A percentile compares a stretch with the other conserved stretches of the same genome.
Conservation (phyloP, 2,888 invertebrate species). For the Aphodius sticticus region DNA sequence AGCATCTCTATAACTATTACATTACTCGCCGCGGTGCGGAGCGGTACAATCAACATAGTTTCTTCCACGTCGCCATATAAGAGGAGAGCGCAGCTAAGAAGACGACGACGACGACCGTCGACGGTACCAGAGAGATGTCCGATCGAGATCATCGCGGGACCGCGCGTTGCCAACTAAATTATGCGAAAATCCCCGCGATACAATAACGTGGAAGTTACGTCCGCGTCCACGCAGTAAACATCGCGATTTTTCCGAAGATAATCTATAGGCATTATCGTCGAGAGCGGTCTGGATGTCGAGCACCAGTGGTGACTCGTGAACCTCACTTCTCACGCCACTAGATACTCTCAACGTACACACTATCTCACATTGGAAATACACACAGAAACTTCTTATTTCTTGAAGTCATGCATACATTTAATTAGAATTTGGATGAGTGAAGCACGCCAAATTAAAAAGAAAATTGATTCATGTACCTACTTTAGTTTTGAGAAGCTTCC, state of each 20-base stretch:
- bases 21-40: slow-evolving; percentile 25
- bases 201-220: slow-evolving; percentile 21
- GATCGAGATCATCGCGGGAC: background rate
- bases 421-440: too few relatives aligned
- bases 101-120: background rate
- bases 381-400: background rate
- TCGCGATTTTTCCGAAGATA: slow-evolving; percentile 21
- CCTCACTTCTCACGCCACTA: background rate
- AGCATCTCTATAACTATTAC: slow-evolving; percentile 20
- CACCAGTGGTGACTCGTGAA: slow-evolving; percentile 4
- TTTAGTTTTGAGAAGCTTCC: too few relatives aligned
- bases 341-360: background rate
- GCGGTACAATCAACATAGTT: slow-evolving; percentile 28
- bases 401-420: background rate
- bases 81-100: background rate
- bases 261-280: slow-evolving; percentile 13
- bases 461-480: too few relatives aligned
- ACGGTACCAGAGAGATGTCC: background rate
- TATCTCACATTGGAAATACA: background rate
- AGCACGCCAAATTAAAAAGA: too few relatives aligned
- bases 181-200: slow-evolving; percentile 6
- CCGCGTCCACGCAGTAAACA: slow-evolving; percentile 20
- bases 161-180: slow-evolving; percentile 4
- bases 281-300: slow-evolving; percentile 4
- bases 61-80: slow-evolving; percentile 20